A percentile compares a stretch with the other conserved stretches of the same genome.
These are phyloP conservation scores for Probaryconus sp. DNA, from an alignment of 1,140 invertebrate genomes.

Conservation along the genomic window DNA sequence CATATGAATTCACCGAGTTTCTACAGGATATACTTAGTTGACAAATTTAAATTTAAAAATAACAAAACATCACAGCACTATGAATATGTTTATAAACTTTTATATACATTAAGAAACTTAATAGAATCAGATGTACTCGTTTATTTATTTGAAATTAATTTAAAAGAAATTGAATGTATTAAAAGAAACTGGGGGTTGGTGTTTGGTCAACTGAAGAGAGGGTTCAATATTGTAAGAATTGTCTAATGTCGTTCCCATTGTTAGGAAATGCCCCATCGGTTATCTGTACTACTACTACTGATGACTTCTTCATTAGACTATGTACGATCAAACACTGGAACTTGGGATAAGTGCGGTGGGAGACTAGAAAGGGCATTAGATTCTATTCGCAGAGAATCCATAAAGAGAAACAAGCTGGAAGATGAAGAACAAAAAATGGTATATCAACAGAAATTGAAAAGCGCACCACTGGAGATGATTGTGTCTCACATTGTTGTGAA, in stretches of 20 bases:
- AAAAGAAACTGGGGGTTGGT: too few relatives aligned
- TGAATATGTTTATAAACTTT: background rate
- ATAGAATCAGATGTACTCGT: too few relatives aligned
- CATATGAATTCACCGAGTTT: conserved; percentile 71
- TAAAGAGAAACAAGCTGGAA: conserved; percentile 65
- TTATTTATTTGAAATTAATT: too few relatives aligned
- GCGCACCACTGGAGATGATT: conserved; percentile 73
- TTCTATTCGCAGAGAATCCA: conserved; percentile 68
- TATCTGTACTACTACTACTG: conserved; percentile 50
- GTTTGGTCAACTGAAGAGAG: too few relatives aligned
- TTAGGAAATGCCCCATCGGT: conserved; percentile 59
- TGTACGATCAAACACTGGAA: conserved; percentile 40
- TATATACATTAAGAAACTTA: background rate
- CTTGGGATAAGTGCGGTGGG: conserved; percentile 70
- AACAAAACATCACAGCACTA: conserved; percentile 1
- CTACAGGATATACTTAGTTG: conserved; percentile 70
- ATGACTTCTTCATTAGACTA: conserved; percentile 54
- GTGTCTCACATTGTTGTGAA: conserved; percentile 72
- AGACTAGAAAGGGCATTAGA: conserved; percentile 74
- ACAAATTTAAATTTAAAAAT: conserved; percentile 61
- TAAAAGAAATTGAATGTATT: too few relatives aligned
- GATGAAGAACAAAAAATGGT: conserved; percentile 61
- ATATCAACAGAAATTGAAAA: conserved; percentile 71
- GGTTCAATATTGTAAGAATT: background rate
- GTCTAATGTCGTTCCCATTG: conserved; percentile 12